Conservation (phyloP, 2,113 vertebrate species). For the Urocynchramus pylzowi region DNA sequence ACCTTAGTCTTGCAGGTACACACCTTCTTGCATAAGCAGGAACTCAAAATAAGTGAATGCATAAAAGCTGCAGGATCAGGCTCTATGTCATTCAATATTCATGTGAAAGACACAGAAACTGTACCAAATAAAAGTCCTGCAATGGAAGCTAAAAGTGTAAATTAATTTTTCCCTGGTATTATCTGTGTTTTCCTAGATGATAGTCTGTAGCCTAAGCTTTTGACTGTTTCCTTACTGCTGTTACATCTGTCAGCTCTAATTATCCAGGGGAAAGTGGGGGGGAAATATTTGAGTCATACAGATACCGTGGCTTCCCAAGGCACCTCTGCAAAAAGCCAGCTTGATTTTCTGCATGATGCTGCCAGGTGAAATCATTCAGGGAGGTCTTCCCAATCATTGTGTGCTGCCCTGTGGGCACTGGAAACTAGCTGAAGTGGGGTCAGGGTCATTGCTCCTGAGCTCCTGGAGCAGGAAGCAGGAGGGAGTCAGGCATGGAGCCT, state of each 20-base stretch:
- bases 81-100: not conserved
- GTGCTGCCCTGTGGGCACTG: accelerated
- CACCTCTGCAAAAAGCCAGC: not conserved
- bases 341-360: not conserved
- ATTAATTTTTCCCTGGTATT: not conserved
- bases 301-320: not conserved
- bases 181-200: not conserved
- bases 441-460: not conserved
- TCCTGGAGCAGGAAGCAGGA: not conserved
- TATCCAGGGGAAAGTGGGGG: not conserved
- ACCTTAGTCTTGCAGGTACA: not conserved
- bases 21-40: not conserved
- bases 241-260: not conserved
- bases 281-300: not conserved
- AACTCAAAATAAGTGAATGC: not conserved
- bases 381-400: not conserved
- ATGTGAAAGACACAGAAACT: not conserved
- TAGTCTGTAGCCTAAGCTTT: not conserved
- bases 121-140: not conserved
- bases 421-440: not conserved
- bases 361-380: accelerated
- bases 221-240: not conserved
- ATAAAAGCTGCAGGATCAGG: not conserved
- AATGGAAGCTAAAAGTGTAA: not conserved
- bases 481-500: accelerated